A percentile compares a stretch with the other conserved stretches of the same genome.
Evolutionary conservation across 1,140 invertebrate species (phyloP).

Genomic region (Harpegnathos saltator): DNA sequence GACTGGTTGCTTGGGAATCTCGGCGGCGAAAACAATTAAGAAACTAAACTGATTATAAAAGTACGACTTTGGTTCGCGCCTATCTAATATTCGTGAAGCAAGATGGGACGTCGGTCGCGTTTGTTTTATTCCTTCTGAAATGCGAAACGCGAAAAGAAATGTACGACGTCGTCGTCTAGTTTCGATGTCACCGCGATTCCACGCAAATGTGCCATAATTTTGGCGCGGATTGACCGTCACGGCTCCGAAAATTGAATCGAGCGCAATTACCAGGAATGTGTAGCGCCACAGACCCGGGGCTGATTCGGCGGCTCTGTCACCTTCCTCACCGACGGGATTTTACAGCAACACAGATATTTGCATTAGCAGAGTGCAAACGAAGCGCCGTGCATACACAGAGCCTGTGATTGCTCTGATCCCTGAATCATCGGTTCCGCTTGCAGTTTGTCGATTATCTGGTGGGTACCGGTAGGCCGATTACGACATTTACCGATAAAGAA

Average conservation of each 20-base stretch:
- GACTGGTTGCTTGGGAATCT: not conserved
- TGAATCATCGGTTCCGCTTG: constrained; percentile 26
- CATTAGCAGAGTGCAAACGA: not conserved
- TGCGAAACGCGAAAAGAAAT: not conserved
- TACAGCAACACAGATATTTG: not conserved
- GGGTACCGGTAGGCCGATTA: no score
- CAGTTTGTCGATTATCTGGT: constrained; percentile 11
- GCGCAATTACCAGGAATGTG: no score
- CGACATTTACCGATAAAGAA: constrained; percentile 1
- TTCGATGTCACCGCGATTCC: not conserved
- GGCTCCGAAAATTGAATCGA: not conserved
- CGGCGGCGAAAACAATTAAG: not conserved
- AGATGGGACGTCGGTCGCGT: not conserved
- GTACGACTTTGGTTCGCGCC: not conserved
- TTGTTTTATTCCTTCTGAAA: not conserved
- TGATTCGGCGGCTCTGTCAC: no score
- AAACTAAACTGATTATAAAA: not conserved
- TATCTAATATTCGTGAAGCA: not conserved
- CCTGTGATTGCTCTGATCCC: constrained; percentile 21
- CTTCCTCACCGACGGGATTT: not conserved
- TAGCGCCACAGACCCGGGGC: no score
- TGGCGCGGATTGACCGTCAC: not conserved
- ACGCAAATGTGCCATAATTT: not conserved
- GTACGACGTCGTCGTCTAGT: not conserved
- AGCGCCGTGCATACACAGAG: constrained; percentile 3